These are phyloP conservation scores for Agrilus biguttatus DNA, from an alignment of 2,888 invertebrate species.

Conservation along the genomic window DNA sequence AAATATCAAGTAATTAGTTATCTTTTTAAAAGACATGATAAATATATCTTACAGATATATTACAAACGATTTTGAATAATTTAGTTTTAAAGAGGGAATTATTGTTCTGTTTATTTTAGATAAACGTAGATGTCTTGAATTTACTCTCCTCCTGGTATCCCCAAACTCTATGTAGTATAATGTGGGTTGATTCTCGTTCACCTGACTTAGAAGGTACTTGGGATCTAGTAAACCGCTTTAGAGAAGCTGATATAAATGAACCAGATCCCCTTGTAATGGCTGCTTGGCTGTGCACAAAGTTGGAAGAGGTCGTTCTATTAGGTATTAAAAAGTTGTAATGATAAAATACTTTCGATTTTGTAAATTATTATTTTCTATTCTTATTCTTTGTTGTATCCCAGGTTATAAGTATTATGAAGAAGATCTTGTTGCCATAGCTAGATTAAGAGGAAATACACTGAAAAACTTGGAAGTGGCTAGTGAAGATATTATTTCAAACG, in stretches of 20 bases:
- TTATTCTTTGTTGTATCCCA: constrained; percentile 22
- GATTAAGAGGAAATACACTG: constrained; percentile 41
- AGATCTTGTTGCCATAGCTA: constrained; percentile 48
- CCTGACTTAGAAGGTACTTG: constrained; percentile 14
- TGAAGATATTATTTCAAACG: constrained; percentile 28
- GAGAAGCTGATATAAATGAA: constrained; percentile 13
- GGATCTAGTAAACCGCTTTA: constrained; percentile 9
- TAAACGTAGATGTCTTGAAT: constrained; percentile 41
- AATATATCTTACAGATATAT: too few species aligned
- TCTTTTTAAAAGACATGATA: too few species aligned
- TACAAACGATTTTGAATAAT: too few species aligned
- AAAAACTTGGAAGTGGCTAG: constrained; percentile 42
- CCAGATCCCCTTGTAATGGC: constrained; percentile 50
- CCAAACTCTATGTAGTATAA: constrained; percentile 39
- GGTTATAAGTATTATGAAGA: constrained; percentile 47
- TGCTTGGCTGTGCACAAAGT: constrained; percentile 47
- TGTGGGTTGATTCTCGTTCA: constrained; percentile 44
- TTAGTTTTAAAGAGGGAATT: too few species aligned
- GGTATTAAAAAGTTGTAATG: constrained; percentile 17
- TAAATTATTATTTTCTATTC: constrained; percentile 1
- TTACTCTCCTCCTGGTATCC: constrained; percentile 37
- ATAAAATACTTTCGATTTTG: too few species aligned
- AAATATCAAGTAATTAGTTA: too few species aligned
- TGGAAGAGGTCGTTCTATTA: constrained; percentile 41
- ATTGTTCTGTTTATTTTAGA: constrained; percentile 16